Conservation (phyloP, 2,797 vertebrate genomes). For the Triplophysa bombifrons region DNA sequence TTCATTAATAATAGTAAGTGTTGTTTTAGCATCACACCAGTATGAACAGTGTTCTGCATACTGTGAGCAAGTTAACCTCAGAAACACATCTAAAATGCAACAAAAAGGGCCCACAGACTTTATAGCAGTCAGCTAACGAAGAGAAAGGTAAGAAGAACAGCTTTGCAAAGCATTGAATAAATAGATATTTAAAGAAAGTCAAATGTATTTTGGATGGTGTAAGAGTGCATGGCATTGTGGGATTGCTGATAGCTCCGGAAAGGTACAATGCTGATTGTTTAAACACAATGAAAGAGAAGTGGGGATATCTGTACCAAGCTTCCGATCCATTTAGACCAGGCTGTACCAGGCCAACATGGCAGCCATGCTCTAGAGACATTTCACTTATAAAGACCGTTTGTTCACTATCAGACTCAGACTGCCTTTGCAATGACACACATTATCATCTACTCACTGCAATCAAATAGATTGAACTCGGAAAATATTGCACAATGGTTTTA, state of each 20-base stretch:
- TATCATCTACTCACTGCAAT: not conserved
- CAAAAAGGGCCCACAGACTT: not conserved
- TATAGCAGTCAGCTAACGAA: not conserved
- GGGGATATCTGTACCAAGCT: conserved; percentile 57
- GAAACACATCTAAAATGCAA: not conserved
- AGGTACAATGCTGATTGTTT: conserved; percentile 65
- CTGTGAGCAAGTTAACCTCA: not conserved
- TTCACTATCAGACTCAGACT: not conserved
- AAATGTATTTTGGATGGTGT: conserved; percentile 15
- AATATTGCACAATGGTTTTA: not conserved
- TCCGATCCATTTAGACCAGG: conserved; percentile 51
- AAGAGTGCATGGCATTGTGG: conserved; percentile 12
- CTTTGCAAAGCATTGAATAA: not conserved
- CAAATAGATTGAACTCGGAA: not conserved
- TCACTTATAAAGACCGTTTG: not conserved
- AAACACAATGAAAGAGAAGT: conserved; percentile 59
- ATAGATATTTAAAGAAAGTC: conserved; percentile 37
- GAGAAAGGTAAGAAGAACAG: conserved; percentile 6
- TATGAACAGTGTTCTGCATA: not conserved
- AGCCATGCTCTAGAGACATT: conserved; percentile 18
- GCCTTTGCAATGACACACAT: not conserved
- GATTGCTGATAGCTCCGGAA: conserved; percentile 30
- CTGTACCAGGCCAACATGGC: conserved; percentile 57
- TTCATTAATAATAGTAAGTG: not conserved
- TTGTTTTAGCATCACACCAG: not conserved